Evolutionary conservation across 1,140 invertebrate species (phyloP), one percentile per base, ranked within the genome.

Genomic region (Acromyrmex charruanus): DNA sequence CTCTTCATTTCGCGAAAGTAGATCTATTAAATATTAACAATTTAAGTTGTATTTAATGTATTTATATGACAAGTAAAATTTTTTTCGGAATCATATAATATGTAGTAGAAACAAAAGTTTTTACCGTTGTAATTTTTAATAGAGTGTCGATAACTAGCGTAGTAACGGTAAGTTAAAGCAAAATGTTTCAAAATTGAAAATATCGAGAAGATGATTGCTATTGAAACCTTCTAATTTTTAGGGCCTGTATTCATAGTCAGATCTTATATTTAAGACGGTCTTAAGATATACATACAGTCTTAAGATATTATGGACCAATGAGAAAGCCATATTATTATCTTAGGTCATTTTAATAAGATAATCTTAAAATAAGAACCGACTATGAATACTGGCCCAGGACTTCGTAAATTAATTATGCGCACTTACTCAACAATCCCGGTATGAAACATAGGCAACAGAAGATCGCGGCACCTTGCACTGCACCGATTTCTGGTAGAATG

Each of bases 361-460:
- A 9, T 39, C 35, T 6, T 39, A 39, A 39, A 39, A 39, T 39
- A 39, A 39, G 0, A 39, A 39, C 7, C 6, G 35, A 39, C 35
- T 39, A 39, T 39, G 0, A 39, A 39, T 39, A 39, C 7, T 7
- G 7, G 0, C 6, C 35, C 7, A 28, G 72, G 51, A 66, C 16
- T 10, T 16, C 28, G 75, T 58, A 28, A 25, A 75, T 82, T 39
- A 65, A 75, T 65, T 75, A 63, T 31, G 7, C 14, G 35, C 14
- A 88, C 89, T 95, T 95, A 97, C 97, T 96, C 69, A 97, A 95
- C 28, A 98, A 93, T 28, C 96, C 97, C 0, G 99, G 99, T 5
- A 99, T 94, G 21, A 99, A 96, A 93, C 98, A 99, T 53, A 99
- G 96, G 91, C 98, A 99, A 95, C 98, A 99, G 9, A 98, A 98